Percentiles rank a stretch among this genome's conserved stretches.
Evolutionary conservation across 2,797 vertebrate species (phyloP).

Genomic region (Scyliorhinus canicula): DNA sequence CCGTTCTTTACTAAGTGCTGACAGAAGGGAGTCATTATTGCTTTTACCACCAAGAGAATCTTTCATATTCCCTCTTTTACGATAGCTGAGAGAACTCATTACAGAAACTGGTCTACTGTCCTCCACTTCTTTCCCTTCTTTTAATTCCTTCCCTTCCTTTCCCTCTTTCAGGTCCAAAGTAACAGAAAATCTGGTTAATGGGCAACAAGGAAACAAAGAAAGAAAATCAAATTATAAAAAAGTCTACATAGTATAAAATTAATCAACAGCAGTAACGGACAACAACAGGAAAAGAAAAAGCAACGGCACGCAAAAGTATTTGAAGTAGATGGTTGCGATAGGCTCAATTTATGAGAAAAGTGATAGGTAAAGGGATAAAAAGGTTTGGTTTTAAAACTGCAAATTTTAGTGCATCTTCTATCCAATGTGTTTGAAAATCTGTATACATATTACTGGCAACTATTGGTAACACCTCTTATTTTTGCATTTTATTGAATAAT

Average conservation of each 20-base stretch:
- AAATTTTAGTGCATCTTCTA: not conserved
- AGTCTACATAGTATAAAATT: constrained; percentile 42
- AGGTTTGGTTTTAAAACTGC: not conserved
- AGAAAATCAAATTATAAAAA: constrained; percentile 17
- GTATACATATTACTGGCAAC: no score
- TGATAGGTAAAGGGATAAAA: not conserved
- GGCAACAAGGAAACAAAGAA: constrained; percentile 34
- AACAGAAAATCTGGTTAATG: constrained; percentile 58
- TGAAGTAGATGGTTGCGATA: not conserved
- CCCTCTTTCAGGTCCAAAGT: constrained; percentile 62
- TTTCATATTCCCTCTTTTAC: constrained; percentile 74
- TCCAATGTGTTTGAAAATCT: not conserved
- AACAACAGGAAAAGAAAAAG: constrained; percentile 46
- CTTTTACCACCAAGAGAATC: constrained; percentile 77
- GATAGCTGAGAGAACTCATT: constrained; percentile 88
- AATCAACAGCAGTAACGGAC: constrained; percentile 40
- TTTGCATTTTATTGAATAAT: not conserved
- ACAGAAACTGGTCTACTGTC: constrained; percentile 68
- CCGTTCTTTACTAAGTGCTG: constrained; percentile 64
- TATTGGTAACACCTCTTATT: not conserved
- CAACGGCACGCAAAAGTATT: constrained; percentile 40
- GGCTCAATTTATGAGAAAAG: not conserved
- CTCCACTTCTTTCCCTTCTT: constrained; percentile 68
- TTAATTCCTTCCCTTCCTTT: constrained; percentile 64
- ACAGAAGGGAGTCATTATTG: constrained; percentile 74